Evolutionary conservation across 2,888 invertebrate species (phyloP).

Genomic region (Myopa tessellatipennis): DNA sequence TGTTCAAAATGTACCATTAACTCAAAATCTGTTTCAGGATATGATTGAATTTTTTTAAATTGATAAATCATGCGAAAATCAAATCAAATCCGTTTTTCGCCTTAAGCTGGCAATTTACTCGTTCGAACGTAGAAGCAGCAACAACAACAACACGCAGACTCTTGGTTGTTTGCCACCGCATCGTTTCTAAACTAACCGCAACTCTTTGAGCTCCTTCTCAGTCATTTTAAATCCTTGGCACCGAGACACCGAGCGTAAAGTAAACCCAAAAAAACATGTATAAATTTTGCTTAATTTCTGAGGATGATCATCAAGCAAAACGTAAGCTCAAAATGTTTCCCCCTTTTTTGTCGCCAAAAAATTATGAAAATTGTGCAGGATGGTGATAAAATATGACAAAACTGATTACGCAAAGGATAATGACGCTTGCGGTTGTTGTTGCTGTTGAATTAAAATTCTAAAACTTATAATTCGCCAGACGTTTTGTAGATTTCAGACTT

Average conservation of each 20-base stretch:
- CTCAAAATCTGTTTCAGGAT: not conserved
- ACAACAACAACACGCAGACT: not conserved
- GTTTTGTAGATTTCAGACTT: no score
- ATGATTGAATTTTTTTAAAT: not conserved
- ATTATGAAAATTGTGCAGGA: not conserved
- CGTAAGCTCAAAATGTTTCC: no score
- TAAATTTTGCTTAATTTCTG: not conserved
- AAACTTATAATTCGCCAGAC: not conserved
- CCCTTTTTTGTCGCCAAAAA: not conserved
- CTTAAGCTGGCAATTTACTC: no score
- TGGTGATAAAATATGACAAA: not conserved
- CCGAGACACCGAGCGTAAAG: not conserved
- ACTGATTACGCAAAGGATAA: not conserved
- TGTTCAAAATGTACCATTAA: not conserved
- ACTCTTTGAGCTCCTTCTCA: not conserved
- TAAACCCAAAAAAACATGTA: not conserved
- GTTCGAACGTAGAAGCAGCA: not conserved
- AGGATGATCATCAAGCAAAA: not conserved
- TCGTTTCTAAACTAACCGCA: not conserved
- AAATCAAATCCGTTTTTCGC: not conserved
- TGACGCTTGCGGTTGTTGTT: no score
- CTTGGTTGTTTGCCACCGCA: not conserved
- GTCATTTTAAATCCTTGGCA: not conserved
- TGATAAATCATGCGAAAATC: slow-evolving; percentile 1
- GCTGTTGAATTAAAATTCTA: not conserved